Evolutionary conservation across 2,113 vertebrate species (phyloP).

Genomic region (Syngnathus typhle): DNA sequence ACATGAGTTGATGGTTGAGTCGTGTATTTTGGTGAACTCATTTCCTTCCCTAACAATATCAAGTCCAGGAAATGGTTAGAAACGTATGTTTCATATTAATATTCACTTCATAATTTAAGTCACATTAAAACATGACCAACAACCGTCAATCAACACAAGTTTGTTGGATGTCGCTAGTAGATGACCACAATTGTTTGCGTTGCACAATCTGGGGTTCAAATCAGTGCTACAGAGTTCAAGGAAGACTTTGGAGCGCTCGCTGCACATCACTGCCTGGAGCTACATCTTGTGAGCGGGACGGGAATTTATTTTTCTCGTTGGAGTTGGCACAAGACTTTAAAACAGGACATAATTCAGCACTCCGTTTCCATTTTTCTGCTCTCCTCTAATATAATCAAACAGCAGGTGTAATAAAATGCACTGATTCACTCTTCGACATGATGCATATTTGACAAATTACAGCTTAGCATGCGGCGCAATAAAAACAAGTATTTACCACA

Average conservation of each 20-base stretch:
- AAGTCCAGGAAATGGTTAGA: conserved; percentile 31
- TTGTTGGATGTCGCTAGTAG: conserved; percentile 30
- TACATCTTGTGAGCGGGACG: conserved; percentile 8
- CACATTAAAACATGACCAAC: conserved; percentile 18
- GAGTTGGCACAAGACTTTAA: conserved; percentile 36
- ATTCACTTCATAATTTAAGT: conserved; percentile 25
- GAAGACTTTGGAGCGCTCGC: conserved; percentile 13
- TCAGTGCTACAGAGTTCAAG: conserved; percentile 3
- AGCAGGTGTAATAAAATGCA: conserved; percentile 39
- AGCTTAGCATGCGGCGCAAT: conserved; percentile 45
- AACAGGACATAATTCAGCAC: conserved; percentile 35
- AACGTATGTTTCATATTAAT: conserved; percentile 38
- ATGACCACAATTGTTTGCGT: conserved; percentile 18
- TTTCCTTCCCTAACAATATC: conserved; percentile 23
- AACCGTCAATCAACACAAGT: conserved; percentile 32
- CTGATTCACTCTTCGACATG: conserved; percentile 44
- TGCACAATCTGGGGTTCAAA: conserved; percentile 25
- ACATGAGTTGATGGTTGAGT: conserved; percentile 26
- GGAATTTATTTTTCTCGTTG: conserved; percentile 23
- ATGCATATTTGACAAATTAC: conserved; percentile 62
- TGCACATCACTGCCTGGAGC: conserved; percentile 4
- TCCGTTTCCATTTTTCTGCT: conserved; percentile 45
- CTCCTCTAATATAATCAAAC: conserved; percentile 49
- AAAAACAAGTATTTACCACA: conserved; percentile 82
- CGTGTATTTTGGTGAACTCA: conserved; percentile 22